Evolutionary conservation across 2,797 vertebrate genomes (phyloP), one percentile per base, ranked within the genome.

Genomic region (Girardinus metallicus): DNA sequence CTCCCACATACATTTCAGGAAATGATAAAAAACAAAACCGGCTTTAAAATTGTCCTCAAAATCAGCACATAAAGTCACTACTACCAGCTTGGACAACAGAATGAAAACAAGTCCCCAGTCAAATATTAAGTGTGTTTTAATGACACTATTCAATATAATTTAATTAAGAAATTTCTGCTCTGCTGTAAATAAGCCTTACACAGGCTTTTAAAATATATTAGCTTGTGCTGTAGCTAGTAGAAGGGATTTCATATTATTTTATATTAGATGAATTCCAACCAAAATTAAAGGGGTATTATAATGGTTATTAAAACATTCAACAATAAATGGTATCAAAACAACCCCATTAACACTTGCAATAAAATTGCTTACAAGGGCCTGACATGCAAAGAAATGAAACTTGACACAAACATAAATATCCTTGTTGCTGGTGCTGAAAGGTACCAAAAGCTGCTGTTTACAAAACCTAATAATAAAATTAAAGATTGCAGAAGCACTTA

Each of bases 31-130:
- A 44, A 26, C n/a, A 49, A 77, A n/a, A 18, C n/a, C 41, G 66
- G 71, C 39, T 41, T 53, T 44, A 74, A 29, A 68, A 47, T 8
- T 77, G 41, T 55, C 34, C 34, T 77, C 34, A 73, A 41, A 73
- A 26, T 73, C 34, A 76, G 18, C 44, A 73, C 76, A 41, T 16
- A 29, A 41, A 60, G 18, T 26, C 15, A 21, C 31, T 12, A 21
- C 16, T 13, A 16, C 36, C 4, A 4, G 31, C 76, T 31, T 39
- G 36, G n/a, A 55, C 68, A 68, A 51, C 13, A 11, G 47, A 76
- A 76, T 39, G 2, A 66, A 76, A 76, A 49, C 0, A 23, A 31
- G 21, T 46, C 29, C 36, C 31, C 31, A 23, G 43, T 66, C 29
- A 15, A 66, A 36, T 3, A 47, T 23, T 66, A 66, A 46, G 18